A percentile compares a stretch with the other conserved stretches of the same genome.
phyloP scores from a whole-genome alignment of 2,113 vertebrate genomes.

The Stercorarius parasiticus region DNA sequence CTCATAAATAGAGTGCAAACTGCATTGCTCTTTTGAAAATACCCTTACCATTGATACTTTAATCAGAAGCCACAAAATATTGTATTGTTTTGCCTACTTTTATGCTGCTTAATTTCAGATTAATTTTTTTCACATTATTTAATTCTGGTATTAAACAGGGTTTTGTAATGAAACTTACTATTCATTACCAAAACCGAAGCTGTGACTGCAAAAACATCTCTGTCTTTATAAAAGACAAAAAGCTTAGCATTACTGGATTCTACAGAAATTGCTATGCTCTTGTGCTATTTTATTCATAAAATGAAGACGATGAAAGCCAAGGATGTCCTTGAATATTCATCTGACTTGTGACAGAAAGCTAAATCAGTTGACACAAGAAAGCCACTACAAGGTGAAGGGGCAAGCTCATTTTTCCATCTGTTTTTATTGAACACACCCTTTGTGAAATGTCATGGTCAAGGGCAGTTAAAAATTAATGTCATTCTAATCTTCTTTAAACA shows the following conservation, averaged over 20 bases:
- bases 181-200: neutral
- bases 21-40: neutral
- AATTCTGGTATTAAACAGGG: neutral
- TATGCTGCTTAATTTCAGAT: neutral
- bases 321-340: neutral
- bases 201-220: neutral
- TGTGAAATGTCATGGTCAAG: conserved; percentile 39
- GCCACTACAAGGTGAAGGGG: neutral
- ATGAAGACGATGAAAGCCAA: neutral
- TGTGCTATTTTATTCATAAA: neutral
- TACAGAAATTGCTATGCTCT: neutral
- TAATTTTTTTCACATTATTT: neutral
- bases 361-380: conserved; percentile 4
- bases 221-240: neutral
- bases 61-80: neutral
- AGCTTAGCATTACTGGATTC: neutral
- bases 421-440: conserved; percentile 48
- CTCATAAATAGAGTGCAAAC: neutral
- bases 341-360: neutral
- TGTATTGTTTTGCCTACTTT: neutral
- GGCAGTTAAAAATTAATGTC: conserved; percentile 62
- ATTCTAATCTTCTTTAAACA: conserved; percentile 65
- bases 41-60: neutral
- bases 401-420: conserved; percentile 56
- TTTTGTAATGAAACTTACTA: neutral